Conservation (phyloP, 1,140 invertebrate genomes). For the Argopecten irradians region DNA sequence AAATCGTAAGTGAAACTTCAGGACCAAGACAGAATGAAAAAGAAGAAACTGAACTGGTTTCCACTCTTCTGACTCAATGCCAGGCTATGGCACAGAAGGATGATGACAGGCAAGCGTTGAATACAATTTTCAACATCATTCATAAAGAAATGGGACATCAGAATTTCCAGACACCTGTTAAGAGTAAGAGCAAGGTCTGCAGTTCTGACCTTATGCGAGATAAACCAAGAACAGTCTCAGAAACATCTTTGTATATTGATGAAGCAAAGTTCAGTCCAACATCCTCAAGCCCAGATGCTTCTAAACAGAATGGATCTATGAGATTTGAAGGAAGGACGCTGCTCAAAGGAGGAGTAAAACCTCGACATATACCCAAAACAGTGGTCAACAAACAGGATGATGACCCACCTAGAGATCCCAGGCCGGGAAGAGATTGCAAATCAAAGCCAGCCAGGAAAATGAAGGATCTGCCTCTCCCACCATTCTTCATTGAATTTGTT, state of each 20-base stretch:
- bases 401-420: conserved; percentile 49
- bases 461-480: not conserved
- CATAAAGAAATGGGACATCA: conserved; percentile 31
- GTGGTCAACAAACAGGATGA: conserved; percentile 40
- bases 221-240: not conserved
- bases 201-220: not conserved
- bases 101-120: conserved; percentile 41
- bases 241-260: not conserved
- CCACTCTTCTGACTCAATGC: conserved; percentile 47
- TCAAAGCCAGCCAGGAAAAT: not conserved
- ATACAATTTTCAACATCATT: conserved; percentile 40
- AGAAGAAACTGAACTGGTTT: conserved; percentile 43
- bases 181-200: not conserved
- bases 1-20: not conserved
- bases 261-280: not conserved
- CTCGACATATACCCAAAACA: conserved; percentile 59
- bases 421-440: not conserved
- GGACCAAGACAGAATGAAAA: conserved; percentile 34
- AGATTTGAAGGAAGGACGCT: conserved; percentile 60
- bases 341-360: conserved; percentile 60
- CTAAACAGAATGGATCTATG: not conserved
- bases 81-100: conserved; percentile 39
- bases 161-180: not conserved
- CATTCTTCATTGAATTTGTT: conserved; percentile 8
- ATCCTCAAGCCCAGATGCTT: not conserved